phyloP scores from a whole-genome alignment of 2,888 invertebrate genomes.

The Coenonympha arcania region DNA sequence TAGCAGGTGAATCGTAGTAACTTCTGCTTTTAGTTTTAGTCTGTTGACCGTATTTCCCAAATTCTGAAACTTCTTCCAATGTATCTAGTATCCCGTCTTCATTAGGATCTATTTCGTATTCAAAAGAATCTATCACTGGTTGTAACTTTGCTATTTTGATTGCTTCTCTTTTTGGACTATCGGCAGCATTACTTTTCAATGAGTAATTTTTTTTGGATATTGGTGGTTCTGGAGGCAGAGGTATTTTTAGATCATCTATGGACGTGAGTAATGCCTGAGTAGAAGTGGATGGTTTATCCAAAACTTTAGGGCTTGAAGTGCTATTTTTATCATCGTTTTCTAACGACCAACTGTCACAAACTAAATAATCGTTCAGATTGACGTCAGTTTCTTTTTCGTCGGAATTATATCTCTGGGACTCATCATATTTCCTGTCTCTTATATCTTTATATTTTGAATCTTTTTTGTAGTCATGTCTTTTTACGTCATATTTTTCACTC shows the following conservation, averaged over 20 bases:
- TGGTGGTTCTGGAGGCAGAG: constrained; percentile 36
- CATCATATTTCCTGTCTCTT: constrained; percentile 31
- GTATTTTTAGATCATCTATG: constrained; percentile 28
- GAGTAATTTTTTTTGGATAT: constrained; percentile 32
- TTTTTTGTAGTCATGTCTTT: constrained; percentile 34
- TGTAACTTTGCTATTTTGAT: constrained; percentile 47
- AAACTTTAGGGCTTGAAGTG: constrained; percentile 43
- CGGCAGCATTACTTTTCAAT: constrained; percentile 24
- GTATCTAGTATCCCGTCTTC: constrained; percentile 54
- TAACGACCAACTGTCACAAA: constrained; percentile 69
- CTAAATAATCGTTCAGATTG: constrained; percentile 58
- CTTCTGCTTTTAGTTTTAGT: constrained; percentile 34
- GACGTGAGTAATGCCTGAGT: constrained; percentile 24
- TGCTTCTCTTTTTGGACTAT: constrained; percentile 28
- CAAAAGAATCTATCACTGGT: constrained; percentile 61
- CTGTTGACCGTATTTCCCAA: constrained; percentile 42
- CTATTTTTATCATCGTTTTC: constrained; percentile 59
- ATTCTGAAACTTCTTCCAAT: constrained; percentile 42
- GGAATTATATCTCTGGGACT: constrained; percentile 29
- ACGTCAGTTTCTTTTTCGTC: constrained; percentile 48
- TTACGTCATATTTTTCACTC: constrained; percentile 33
- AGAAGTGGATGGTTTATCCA: constrained; percentile 33
- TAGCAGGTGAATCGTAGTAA: constrained; percentile 41
- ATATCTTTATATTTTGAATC: constrained; percentile 33
- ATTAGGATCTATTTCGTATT: constrained; percentile 60